Evolutionary conservation across 1,140 invertebrate genomes (phyloP).

Genomic region (Drosophila sulfurigaster): DNA sequence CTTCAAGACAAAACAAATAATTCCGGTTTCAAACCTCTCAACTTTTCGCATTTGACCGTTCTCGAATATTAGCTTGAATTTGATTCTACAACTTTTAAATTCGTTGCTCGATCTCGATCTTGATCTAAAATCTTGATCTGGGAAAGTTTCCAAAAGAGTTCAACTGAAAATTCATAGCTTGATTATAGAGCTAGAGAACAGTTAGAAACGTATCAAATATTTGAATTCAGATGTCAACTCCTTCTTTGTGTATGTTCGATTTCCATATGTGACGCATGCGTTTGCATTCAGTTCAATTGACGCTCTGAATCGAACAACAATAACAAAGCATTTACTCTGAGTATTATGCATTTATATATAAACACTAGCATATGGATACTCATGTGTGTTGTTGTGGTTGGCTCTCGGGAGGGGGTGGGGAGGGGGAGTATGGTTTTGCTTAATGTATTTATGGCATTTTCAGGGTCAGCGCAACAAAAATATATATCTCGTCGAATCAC

Average conservation of each 20-base stretch:
- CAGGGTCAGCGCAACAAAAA: constrained; percentile 68
- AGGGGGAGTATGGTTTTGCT: constrained; percentile 61
- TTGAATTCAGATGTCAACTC: background rate
- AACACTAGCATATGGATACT: constrained; percentile 13
- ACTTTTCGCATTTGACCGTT: constrained; percentile 4
- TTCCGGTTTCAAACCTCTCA: constrained; percentile 61
- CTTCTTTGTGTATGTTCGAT: constrained; percentile 9
- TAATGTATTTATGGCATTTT: constrained; percentile 82
- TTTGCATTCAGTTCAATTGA: constrained; percentile 63
- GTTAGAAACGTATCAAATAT: too few species aligned
- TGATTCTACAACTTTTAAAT: background rate
- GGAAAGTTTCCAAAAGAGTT: background rate
- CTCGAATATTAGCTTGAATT: background rate
- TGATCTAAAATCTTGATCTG: background rate
- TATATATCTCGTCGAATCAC: constrained; percentile 49
- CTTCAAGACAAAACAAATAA: constrained; percentile 41
- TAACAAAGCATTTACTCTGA: constrained; percentile 68
- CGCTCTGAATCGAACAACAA: constrained; percentile 47
- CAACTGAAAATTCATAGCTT: background rate
- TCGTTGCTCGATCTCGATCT: background rate
- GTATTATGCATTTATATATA: constrained; percentile 36
- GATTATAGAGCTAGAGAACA: too few species aligned
- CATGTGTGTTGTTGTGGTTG: background rate
- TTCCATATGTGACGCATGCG: constrained; percentile 11
- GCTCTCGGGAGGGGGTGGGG: background rate